phyloP scores from a whole-genome alignment of 2,113 vertebrate genomes.

The Heptranchias perlo region DNA sequence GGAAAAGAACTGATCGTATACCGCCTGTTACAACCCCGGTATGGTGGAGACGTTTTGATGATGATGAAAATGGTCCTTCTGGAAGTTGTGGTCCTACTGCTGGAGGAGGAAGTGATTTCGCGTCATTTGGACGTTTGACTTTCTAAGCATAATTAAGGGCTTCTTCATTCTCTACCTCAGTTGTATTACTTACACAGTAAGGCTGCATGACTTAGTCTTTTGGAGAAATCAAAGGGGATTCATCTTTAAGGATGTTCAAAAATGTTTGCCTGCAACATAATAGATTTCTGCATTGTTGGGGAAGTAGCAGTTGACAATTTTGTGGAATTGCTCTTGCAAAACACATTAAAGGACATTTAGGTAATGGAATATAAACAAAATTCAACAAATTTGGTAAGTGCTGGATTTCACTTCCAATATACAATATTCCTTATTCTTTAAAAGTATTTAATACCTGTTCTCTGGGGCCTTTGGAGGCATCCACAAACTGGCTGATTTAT shows the following conservation, averaged over 20 bases:
- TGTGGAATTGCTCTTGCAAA: background rate
- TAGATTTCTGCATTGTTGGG: background rate
- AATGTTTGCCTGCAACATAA: background rate
- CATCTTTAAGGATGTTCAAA: background rate
- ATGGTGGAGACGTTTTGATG: constrained; percentile 67
- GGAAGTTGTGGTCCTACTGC: constrained; percentile 58
- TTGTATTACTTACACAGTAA: background rate
- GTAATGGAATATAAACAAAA: background rate
- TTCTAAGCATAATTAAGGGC: constrained; percentile 50
- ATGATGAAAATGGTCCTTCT: constrained; percentile 57
- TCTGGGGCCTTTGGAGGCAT: background rate
- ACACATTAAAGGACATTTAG: background rate
- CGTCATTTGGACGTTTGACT: constrained; percentile 62
- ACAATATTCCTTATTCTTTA: background rate
- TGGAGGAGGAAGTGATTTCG: constrained; percentile 44
- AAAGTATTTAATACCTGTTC: background rate
- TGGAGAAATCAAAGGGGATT: background rate
- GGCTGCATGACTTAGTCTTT: background rate
- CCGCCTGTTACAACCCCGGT: constrained; percentile 55
- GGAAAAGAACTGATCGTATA: constrained; percentile 61
- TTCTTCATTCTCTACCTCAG: background rate
- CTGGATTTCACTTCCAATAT: background rate
- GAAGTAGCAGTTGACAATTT: background rate
- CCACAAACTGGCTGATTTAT: background rate
- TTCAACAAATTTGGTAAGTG: background rate